Conservation (phyloP, 2,888 invertebrate species). For the Orthosia incerta region DNA sequence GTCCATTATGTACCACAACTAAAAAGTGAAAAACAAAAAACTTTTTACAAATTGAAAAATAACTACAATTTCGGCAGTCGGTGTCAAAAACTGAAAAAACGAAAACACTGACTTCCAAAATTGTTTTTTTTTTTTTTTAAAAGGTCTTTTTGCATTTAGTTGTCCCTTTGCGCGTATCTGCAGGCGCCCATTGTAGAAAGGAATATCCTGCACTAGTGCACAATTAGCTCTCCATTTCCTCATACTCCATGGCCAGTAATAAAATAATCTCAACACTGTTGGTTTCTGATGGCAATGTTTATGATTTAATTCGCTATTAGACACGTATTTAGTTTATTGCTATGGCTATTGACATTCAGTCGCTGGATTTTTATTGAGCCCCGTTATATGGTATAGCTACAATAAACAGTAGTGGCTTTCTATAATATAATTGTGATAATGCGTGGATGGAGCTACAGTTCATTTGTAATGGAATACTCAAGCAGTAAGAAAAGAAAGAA, state of each 20-base stretch:
- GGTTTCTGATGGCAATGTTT: constrained; percentile 65
- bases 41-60: too few species aligned
- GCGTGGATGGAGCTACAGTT: neutral
- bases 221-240: constrained; percentile 25
- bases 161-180: too few species aligned
- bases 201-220: too few species aligned
- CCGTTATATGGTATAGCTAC: constrained; percentile 44
- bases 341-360: constrained; percentile 56
- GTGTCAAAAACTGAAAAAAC: too few species aligned
- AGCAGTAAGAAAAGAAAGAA: too few species aligned
- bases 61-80: too few species aligned
- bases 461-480: neutral
- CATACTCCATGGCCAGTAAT: constrained; percentile 36
- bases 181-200: too few species aligned
- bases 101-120: too few species aligned
- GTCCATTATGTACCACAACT: too few species aligned
- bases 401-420: constrained; percentile 55
- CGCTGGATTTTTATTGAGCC: constrained; percentile 56
- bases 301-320: constrained; percentile 73
- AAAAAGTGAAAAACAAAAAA: too few species aligned
- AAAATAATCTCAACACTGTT: constrained; percentile 66
- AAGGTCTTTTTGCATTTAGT: too few species aligned
- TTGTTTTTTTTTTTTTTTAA: too few species aligned
- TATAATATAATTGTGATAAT: constrained; percentile 32
- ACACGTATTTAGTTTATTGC: constrained; percentile 67